Evolutionary conservation across 1,140 invertebrate species (phyloP).

Genomic region (Diabrotica virgifera): DNA sequence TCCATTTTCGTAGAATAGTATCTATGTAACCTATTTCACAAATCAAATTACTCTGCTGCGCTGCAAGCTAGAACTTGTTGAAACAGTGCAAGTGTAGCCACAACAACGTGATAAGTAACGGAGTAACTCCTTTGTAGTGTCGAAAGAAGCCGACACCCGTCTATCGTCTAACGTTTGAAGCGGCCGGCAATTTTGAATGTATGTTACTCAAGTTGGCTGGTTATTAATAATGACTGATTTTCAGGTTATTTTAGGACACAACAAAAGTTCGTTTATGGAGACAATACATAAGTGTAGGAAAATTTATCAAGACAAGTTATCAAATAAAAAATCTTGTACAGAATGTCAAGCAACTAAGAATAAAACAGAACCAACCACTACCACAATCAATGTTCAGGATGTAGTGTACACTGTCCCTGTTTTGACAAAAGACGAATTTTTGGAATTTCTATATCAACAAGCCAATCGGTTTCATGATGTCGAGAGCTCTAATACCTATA

Average conservation of each 20-base stretch:
- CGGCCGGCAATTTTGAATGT: too few relatives aligned
- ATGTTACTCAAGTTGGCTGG: too few relatives aligned
- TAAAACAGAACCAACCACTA: background rate
- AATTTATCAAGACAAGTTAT: constrained; percentile 2
- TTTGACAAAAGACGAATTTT: constrained; percentile 23
- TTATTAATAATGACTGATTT: background rate
- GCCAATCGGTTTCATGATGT: constrained; percentile 14
- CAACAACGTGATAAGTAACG: too few relatives aligned
- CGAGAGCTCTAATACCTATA: background rate
- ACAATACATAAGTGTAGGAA: background rate
- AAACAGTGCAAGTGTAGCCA: too few relatives aligned
- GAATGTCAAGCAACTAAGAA: background rate
- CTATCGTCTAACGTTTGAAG: too few relatives aligned
- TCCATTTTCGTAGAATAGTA: too few relatives aligned
- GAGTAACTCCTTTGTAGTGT: too few relatives aligned
- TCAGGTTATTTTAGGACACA: constrained; percentile 18
- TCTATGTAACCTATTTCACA: too few relatives aligned
- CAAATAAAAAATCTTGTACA: background rate
- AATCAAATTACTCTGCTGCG: too few relatives aligned
- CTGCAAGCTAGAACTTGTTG: too few relatives aligned
- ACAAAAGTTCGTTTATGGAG: constrained; percentile 2
- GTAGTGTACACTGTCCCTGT: constrained; percentile 6
- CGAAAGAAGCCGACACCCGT: too few relatives aligned
- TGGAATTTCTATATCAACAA: constrained; percentile 26
- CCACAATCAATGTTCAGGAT: constrained; percentile 10